Evolutionary conservation across 2,888 invertebrate species (phyloP), one percentile per base, ranked within the genome.

Genomic region (Cerastis rubricosa): DNA sequence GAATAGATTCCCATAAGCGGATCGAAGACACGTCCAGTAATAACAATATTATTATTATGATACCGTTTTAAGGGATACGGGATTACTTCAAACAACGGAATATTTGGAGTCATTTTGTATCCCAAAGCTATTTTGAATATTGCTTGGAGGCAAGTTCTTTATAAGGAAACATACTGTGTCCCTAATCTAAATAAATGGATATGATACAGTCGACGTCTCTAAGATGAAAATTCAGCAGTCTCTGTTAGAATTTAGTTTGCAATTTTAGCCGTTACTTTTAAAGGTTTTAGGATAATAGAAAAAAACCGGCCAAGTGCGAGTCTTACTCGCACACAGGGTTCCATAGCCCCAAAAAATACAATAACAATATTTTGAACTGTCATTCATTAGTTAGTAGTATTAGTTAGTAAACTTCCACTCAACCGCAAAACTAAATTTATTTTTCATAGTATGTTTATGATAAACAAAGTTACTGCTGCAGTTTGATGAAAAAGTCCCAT

Each of bases 91-190:
- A 71, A 59, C 49, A 67, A 2, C 19, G n/a, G 17, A 59, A 66
- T 76, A 25, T 61, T 61, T 65, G 43, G 19, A 59, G 57, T 76
- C 29, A 76, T 61, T 59, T 76, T 61, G 43, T 51, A 67, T 57
- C 66, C 67, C 67, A 71, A 71, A 71, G 22, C 47, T 71, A 54
- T 47, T 74, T 71, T 54, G 63, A 82, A 81, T 73, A 77, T 77
- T 51, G n/a, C 73, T 29, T 63, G 17, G 14, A 77, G 29, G 61
- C 67, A 51, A 51, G 5, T 78, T 71, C n/a, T 67, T 73, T 73
- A 43, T 54, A 65, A 43, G 47, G 14, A 65, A 45, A 71, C 51
- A 51, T 22, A 19, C 45, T 54, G 59, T 54, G 35, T 63, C 59
- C 71, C 64, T 57, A 54, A 72, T 76, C 8, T 54, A 47, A 81